Evolutionary conservation across 2,113 vertebrate genomes (phyloP), one percentile per base, ranked within the genome.

Genomic region (Chlamydotis undulata): DNA sequence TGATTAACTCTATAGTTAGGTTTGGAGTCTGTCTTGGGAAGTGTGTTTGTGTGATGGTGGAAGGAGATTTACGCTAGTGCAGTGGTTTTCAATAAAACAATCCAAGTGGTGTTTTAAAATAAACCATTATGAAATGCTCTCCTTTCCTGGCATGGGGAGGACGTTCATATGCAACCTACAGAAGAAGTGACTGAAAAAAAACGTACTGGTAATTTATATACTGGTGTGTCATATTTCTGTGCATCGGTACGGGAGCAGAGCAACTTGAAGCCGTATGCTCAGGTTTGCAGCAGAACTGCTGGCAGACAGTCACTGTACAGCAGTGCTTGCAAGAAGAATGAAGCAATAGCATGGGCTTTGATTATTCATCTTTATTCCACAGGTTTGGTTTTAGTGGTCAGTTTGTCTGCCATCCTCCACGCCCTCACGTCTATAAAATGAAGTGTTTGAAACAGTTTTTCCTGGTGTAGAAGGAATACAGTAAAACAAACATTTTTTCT

Each of bases 241-340:
- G 31, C 81, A 91, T 79, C 26, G 22, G 60, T 78, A 60, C 21
- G 47, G 71, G 73, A 87, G 59, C 74, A 41, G 92, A 94, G 49
- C 73, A 94, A 97, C 90, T 96, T 88, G 93, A 83, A 96, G 94
- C 75, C 39, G 7, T 80, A 71, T 87, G 75, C 89, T 87, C 49
- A 83, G 92, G 81, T 93, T 96, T 96, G 94, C 91, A 90, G 95
- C 60, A 85, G 89, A 95, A 94, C 68, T 71, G 85, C 89, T 86
- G 93, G 76, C 78, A 95, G 80, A 33, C 71, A 52, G 78, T 69
- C 4, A 1, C n/a, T 71, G 22, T 89, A 71, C 43, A 87, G 87
- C 83, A 55, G 74, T 80, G 78, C 64, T 91, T 87, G 68, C 60
- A 86, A 93, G 75, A 94, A 77, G 23, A 50, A 49, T 70, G 64